Base-by-base conservation (phyloP, 2,888 invertebrate species). In the Abrostola tripartita region DNA sequence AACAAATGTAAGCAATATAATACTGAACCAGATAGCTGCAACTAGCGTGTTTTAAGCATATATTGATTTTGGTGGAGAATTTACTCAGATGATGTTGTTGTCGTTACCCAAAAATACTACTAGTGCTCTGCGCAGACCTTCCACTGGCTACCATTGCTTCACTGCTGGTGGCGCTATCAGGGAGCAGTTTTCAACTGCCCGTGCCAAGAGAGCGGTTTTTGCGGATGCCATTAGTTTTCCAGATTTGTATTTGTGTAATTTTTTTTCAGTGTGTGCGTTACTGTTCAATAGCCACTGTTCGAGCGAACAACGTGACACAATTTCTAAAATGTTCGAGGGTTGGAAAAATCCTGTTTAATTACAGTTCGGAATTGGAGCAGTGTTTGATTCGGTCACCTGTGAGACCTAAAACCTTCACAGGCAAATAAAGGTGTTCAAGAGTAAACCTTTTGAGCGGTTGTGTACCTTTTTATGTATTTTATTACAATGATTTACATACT, bases 121-220 rank as follows among this genome's bases (percentile, higher is more conserved):
- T 24, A 47, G 14, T 47, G 44, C 24, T 9, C 8, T 24, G 44
- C 44, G 24, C 7, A 9, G 9, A 14, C 41, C 1, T 11, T 41
- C n/a, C n/a, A 41, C 41, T 41, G 14, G 44, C 14, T 47, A 14
- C 44, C 44, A 47, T 24, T 24, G 44, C 24, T 47, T 8, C 44
- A 47, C 14, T 9, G 24, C 44, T 8, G 14, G 44, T 12, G 44
- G 44, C 14, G 14, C 24, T 14, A 47, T 47, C 44, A 14, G 8
- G 44, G 8, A 47, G 40, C 44, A 47, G 8, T 47, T 47, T 47
- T 47, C 14, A 24, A 24, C 14, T 47, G 44, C 7, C 24, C 14
- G 14, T 47, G 44, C 44, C 44, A 47, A 47, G 14, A 44, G 44
- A 47, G 44, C 9, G 44, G 44, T 47, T 47, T 47, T 47, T 47